Evolutionary conservation across 2,113 vertebrate species (phyloP), one percentile per base, ranked within the genome.

Genomic region (Aspiorhynchus laticeps): DNA sequence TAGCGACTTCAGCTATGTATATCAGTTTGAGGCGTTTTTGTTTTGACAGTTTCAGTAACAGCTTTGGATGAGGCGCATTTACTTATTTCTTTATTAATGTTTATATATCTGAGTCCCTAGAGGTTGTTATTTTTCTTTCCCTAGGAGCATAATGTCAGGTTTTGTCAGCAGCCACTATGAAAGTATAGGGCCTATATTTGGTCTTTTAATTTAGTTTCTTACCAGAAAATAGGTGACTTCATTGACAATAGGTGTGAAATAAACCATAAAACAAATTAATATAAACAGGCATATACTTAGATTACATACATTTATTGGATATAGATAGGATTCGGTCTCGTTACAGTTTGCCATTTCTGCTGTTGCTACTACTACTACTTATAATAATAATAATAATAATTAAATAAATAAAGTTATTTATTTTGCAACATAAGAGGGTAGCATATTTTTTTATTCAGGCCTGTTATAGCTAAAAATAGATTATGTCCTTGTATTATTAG

Each of bases 1-100:
- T 17, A 24, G 41, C 36, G 43, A 79, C 33, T 31, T 7, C 41
- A 31, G 85, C 14, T 73, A 43, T 21, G 41, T 21, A 46, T 43
- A 74, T 83, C 61, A 46, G n/a, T 65, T 83, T 83, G 26, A 83
- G 21, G 48, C 24, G 59, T 73, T 74, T 73, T 38, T 84, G 28
- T 84, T 82, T 67, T 67, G 80, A 82, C 59, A 67, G 59, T 21
- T 82, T 82, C 38, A 65, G n/a, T 46, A 67, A 81, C n/a, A 81
- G 38, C 38, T 31, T 67, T 61, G 56, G 78, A 63, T 63, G n/a
- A 31, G 26, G 8, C 59, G 26, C n/a, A 81, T 46, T 67, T 61
- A 59, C 38, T 80, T 80, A 38, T 81, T 65, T 65, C 12, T 75
- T 65, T 81, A 43, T 46, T 65, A 46, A 43, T 81, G 14, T 63